Evolutionary conservation across 2,797 vertebrate species (phyloP), one percentile per base, ranked within the genome.

Genomic region (Schizopygopsis malacanthus): DNA sequence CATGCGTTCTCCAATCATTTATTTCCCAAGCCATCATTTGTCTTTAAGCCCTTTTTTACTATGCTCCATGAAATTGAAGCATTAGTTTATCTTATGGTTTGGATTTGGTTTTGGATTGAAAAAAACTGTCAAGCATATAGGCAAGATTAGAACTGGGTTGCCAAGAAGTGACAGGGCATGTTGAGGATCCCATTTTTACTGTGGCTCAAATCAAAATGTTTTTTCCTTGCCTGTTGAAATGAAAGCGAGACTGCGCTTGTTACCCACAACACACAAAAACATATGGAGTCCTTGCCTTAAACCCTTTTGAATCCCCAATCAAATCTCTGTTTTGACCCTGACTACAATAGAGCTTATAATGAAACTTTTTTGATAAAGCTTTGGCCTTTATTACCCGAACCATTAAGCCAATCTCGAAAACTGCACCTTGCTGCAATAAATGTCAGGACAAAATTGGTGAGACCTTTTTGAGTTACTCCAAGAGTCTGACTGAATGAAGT

Each of bases 351-450:
- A 87, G 91, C 86, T 83, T 77, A 76, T 15, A 65, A 86, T 86
- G 67, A 88, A 90, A 37, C 16, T 28, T 33, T 69, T 90, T 90
- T 85, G 78, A 78, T 70, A 75, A 41, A 88, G 77, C 85, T 90
- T 90, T 93, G 85, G 88, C 89, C 91, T 93, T 93, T 90, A 89
- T 91, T 89, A 87, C 65, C 88, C 85, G 72, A 65, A 33, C 16
- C 22, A 8, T 87, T 69, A 75, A 79, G 77, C 79, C 88, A 90
- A 90, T 92, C 88, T 84, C 9, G 22, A 81, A 76, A 76, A 69
- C 77, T 87, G 45, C 84, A 82, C 87, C 85, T 87, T 90, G 81
- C 56, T 76, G 39, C 85, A 87, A 89, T 91, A 91, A 92, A 94
- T 91, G 90, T 91, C 91, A 91, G 85, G 85, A 76, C 12, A 71